Evolutionary conservation across 2,888 invertebrate species (phyloP).

Genomic region (Philonicus albiceps): DNA sequence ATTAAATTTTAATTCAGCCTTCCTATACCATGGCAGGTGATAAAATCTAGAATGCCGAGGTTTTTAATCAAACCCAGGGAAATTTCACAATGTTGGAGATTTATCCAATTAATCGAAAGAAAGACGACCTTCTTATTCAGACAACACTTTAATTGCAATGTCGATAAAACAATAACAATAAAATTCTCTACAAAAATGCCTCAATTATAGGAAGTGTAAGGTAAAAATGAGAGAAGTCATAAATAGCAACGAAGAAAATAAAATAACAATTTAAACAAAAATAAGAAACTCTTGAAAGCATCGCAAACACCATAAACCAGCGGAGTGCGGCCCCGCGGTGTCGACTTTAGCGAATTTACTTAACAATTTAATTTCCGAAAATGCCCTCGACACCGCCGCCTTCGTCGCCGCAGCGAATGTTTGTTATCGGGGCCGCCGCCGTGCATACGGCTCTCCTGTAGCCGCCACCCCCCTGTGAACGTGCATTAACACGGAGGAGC

Average conservation of each 20-base stretch:
- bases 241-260: not conserved
- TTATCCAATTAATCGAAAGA: not conserved
- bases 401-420: not conserved
- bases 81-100: not conserved
- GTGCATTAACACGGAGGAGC: slow-evolving; percentile 30
- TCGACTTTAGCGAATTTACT: slow-evolving; percentile 24
- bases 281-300: not conserved
- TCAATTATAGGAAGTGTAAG: not conserved
- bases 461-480: not conserved
- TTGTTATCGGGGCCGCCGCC: not conserved
- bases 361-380: slow-evolving; percentile 29
- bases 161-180: not conserved
- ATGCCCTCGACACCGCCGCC: slow-evolving; percentile 19
- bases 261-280: not conserved
- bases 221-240: not conserved
- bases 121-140: not conserved
- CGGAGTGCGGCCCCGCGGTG: not conserved
- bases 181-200: not conserved
- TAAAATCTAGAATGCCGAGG: not conserved
- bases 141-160: not conserved
- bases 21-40: not conserved
- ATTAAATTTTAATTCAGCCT: not conserved
- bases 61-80: not conserved
- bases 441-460: too few relatives aligned
- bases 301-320: slow-evolving; percentile 3